phyloP scores from a whole-genome alignment of 2,797 vertebrate species.

The Danio aesculapii region DNA sequence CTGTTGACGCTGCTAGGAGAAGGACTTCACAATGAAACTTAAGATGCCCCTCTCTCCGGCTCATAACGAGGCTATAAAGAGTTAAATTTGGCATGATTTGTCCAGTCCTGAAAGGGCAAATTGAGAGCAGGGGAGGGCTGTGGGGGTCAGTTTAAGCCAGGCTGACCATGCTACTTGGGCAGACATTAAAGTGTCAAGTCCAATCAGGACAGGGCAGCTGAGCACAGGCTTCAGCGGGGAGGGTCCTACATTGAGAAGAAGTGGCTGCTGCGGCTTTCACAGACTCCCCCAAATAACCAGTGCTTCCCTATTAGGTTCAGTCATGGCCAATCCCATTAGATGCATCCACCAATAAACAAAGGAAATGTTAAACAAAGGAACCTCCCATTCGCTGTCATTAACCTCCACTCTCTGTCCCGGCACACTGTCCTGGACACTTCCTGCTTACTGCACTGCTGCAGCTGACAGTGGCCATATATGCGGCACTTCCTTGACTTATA shows the following conservation, averaged over 20 bases:
- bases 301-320: conserved; percentile 82
- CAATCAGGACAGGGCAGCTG: conserved; percentile 84
- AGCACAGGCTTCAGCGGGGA: conserved; percentile 82
- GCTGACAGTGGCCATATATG: background rate
- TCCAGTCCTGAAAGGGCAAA: conserved; percentile 82
- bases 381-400: conserved; percentile 83
- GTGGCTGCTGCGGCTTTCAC: conserved; percentile 77
- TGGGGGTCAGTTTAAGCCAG: conserved; percentile 83
- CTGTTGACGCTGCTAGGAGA: conserved; percentile 60
- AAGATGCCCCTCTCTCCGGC: conserved; percentile 69
- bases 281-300: conserved; percentile 75
- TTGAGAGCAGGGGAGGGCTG: conserved; percentile 75
- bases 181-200: conserved; percentile 89
- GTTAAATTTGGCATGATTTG: conserved; percentile 86
- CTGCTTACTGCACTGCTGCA: conserved; percentile 38
- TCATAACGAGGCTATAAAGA: conserved; percentile 85
- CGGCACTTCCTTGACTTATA: background rate
- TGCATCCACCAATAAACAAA: conserved; percentile 87
- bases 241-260: conserved; percentile 75
- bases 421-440: conserved; percentile 71
- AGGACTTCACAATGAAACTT: conserved; percentile 76
- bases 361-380: conserved; percentile 87
- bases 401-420: conserved; percentile 74
- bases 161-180: conserved; percentile 82
- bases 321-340: conserved; percentile 87